Base-by-base conservation (phyloP, 2,113 vertebrate species). In the Grammomys dolichurus region DNA sequence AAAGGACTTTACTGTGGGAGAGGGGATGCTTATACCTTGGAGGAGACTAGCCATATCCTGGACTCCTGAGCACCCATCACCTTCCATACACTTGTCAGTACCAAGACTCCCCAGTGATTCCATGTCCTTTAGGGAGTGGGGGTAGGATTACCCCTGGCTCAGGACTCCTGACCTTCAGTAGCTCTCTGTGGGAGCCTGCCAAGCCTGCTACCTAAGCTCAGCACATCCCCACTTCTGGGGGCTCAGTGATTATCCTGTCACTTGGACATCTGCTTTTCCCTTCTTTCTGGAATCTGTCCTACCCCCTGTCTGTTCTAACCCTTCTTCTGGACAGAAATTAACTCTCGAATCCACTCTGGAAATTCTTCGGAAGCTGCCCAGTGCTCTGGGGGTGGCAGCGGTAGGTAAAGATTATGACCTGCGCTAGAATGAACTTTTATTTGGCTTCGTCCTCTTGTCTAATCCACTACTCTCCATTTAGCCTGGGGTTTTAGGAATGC, bases 381-480 rank as follows among this genome's bases (percentile, higher is more conserved):
- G 1, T 3, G 4, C 11, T 31, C 63, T 46, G 16, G 81, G 70
- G 69, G n/a, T 4, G 26, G 0, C 26, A 22, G 13, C 1, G 26
- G 24, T 40, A 40, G 80, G n/a, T 4, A 33, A 33, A 90, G 95
- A 85, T 56, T 26, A 36, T 24, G 10, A 12, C 48, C 28, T 24
- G 10, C 19, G n/a, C 2, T 20, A 17, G 10, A 54, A 24, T 63
- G 69, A 65, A 31, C 24, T 31, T 3, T 3, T 14, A 46, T 10
- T 2, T 60, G 10, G 31, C 26, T 17, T 31, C 1, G 2, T 46
- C 78, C 22, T 13, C 12, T n/a, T 5, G 7, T 19, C 33, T 54
- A 5, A 40, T 0, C 6, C 4, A 1, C 10, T 16, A 12, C 36
- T 36, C 17, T 48, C 14, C 9, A 3, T 1, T 26, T 31, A 60